Conservation (phyloP, 2,888 invertebrate species). For the Mechanitis messenoides region DNA sequence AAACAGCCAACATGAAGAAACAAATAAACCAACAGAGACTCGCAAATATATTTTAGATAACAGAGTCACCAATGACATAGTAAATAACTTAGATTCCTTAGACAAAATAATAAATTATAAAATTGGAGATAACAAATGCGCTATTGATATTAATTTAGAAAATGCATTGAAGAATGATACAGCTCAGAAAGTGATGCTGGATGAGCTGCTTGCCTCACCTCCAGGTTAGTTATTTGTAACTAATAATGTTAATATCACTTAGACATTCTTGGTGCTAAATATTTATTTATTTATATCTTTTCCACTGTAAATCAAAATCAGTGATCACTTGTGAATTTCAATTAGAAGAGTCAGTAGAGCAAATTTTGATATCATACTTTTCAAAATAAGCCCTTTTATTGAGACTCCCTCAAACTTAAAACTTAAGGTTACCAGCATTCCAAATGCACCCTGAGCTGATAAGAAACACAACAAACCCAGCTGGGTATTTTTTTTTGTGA, state of each 20-base stretch:
- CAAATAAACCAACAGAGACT: constrained; percentile 18
- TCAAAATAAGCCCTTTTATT: no score
- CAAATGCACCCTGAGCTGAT: no score
- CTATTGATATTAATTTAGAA: constrained; percentile 56
- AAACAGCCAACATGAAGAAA: constrained; percentile 17
- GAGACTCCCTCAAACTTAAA: no score
- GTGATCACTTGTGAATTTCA: no score
- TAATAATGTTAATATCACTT: background rate
- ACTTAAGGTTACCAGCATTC: no score
- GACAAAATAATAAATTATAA: constrained; percentile 14
- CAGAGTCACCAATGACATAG: background rate
- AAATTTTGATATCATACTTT: no score
- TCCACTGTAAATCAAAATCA: no score
- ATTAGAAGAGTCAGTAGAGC: no score
- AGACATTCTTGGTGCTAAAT: no score
- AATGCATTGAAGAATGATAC: constrained; percentile 48
- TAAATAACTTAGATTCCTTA: background rate
- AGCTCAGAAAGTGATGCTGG: constrained; percentile 44
- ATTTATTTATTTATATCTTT: no score
- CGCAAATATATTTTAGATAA: background rate
- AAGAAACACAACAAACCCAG: no score
- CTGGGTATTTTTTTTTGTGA: no score
- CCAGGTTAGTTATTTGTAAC: constrained; percentile 39
- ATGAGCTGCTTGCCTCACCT: constrained; percentile 53
- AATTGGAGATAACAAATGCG: constrained; percentile 33